Evolutionary conservation across 2,113 vertebrate species (phyloP), one percentile per base, ranked within the genome.

Genomic region (Platanista minor): DNA sequence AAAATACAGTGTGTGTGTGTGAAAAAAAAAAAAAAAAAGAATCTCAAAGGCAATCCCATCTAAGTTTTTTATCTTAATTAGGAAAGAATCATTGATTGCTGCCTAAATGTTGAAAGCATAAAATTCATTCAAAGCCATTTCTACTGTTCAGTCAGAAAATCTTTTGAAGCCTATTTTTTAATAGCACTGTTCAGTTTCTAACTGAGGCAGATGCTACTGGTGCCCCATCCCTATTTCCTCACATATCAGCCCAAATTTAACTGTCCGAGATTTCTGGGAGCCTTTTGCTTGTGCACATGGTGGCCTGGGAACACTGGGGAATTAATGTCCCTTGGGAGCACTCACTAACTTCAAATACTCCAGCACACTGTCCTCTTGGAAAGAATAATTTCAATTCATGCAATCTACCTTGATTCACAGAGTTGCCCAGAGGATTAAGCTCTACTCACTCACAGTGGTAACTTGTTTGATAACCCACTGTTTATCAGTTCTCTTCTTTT

Each of bases 201-300:
- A 61, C 46, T 46, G n/a, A 13, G 36, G 25, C 21, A 83, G 17
- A 25, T 39, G n/a, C 54, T 59, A 13, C 5, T 43, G 39, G 41
- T 46, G 18, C 3, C 31, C 31, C n/a, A 36, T 61, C 2, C 31
- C 10, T 43, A 83, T 43, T 80, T 84, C 18, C n/a, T 29, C 27
- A 11, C 13, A 23, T 9, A 36, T 39, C 29, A 66, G 8, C 0
- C 29, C 66, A 77, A 85, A 36, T 20, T 10, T 39, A 86, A 18
- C 17, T 67, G 23, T 9, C 62, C 21, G 2, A 39, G 57, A 61
- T 82, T 69, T 21, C 23, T 81, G 49, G 17, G 41, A 43, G n/a
- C 3, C 8, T 41, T 75, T 13, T 29, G 14, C 43, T 27, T 81
- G 1, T 12, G 21, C 25, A 49, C 2, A 7, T 0, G 1, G 31